Conservation (phyloP, 2,797 vertebrate genomes). For the Synanceia verrucosa region DNA sequence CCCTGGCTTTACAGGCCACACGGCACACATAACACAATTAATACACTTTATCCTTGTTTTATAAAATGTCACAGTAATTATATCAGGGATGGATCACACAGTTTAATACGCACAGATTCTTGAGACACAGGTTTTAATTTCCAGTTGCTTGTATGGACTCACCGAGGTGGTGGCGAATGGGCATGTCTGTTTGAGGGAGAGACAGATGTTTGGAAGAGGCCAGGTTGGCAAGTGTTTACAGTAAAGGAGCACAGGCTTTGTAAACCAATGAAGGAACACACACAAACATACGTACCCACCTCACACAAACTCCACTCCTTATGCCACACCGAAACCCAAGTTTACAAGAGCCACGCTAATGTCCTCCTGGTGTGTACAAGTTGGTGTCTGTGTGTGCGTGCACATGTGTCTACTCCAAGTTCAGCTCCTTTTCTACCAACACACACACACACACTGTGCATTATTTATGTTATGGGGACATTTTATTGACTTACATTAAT, state of each 20-base stretch:
- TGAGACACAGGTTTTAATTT: slow-evolving; percentile 29
- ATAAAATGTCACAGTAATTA: slow-evolving; percentile 44
- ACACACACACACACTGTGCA: slow-evolving; percentile 32
- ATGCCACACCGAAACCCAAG: slow-evolving; percentile 38
- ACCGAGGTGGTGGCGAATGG: slow-evolving; percentile 25
- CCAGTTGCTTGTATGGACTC: slow-evolving; percentile 41
- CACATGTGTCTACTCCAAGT: slow-evolving; percentile 7
- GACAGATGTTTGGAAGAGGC: slow-evolving; percentile 64
- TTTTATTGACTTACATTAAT: no score
- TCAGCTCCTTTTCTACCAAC: slow-evolving; percentile 13
- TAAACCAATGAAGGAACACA: slow-evolving; percentile 65
- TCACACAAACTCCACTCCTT: slow-evolving; percentile 43
- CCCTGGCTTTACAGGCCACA: slow-evolving; percentile 37
- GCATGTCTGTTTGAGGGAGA: slow-evolving; percentile 31
- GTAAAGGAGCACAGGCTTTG: slow-evolving; percentile 57
- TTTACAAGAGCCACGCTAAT: slow-evolving; percentile 40
- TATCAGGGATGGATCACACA: slow-evolving; percentile 11
- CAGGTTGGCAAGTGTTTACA: slow-evolving; percentile 55
- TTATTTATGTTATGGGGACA: no score
- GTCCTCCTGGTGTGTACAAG: slow-evolving; percentile 20
- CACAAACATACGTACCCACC: slow-evolving; percentile 59
- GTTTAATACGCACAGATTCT: slow-evolving; percentile 41
- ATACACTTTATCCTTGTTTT: slow-evolving; percentile 19
- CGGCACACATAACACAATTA: slow-evolving; percentile 17
- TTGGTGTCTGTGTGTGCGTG: background rate